These are phyloP conservation scores for Harmothoe impar DNA, from an alignment of 2,888 invertebrate genomes.

Conservation along the genomic window DNA sequence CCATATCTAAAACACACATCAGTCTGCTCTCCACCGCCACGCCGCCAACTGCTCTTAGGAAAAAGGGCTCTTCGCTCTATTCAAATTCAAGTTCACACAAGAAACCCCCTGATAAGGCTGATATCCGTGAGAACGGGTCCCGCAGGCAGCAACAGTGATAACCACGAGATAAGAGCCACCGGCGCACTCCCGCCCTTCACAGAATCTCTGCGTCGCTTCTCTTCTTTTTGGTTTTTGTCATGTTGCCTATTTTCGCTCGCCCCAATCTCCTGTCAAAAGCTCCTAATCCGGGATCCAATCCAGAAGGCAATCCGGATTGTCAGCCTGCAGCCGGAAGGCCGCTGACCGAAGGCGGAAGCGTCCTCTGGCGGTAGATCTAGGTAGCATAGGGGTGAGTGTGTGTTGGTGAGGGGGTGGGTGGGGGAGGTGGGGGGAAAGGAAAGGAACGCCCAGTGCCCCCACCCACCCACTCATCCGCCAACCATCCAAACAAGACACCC, in stretches of 20 bases:
- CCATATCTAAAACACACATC: conserved; percentile 1
- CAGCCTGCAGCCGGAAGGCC: neutral
- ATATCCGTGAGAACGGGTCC: conserved; percentile 4
- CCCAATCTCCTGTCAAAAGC: conserved; percentile 17
- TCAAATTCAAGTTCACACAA: conserved; percentile 1
- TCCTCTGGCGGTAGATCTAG: neutral
- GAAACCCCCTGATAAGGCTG: neutral
- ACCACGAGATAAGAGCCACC: neutral
- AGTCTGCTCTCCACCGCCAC: neutral
- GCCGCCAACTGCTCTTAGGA: neutral
- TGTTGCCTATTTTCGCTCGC: neutral
- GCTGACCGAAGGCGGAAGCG: conserved; percentile 2
- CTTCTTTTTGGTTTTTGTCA: neutral
- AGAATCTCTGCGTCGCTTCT: conserved; percentile 8
- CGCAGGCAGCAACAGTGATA: neutral
- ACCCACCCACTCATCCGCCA: too few relatives aligned
- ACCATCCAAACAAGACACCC: too few relatives aligned
- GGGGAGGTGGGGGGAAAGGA: neutral
- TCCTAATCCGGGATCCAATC: conserved; percentile 9
- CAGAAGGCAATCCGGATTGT: conserved; percentile 16
- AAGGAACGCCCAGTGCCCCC: too few relatives aligned
- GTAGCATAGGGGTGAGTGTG: neutral
- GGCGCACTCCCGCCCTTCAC: neutral
- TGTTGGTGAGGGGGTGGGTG: neutral
- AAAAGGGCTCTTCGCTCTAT: neutral